Percentiles rank a stretch among this genome's conserved stretches.
Evolutionary conservation across 2,797 vertebrate genomes (phyloP).

Genomic region (Poecilia picta): DNA sequence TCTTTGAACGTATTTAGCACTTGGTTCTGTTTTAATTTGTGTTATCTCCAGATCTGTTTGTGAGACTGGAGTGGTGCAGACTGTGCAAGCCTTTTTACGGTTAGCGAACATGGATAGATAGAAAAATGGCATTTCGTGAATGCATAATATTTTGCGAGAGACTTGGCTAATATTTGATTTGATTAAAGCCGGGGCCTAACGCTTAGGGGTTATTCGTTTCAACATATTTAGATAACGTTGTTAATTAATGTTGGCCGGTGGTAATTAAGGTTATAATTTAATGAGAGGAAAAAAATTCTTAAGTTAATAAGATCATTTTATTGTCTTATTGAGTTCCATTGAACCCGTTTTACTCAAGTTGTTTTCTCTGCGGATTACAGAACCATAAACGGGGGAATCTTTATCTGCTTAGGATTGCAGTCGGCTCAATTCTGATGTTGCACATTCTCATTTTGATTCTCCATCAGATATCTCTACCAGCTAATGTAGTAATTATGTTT

Average conservation of each 20-base stretch:
- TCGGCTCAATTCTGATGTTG: constrained; percentile 11
- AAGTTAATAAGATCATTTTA: neutral
- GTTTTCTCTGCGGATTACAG: neutral
- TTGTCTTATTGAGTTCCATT: neutral
- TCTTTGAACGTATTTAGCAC: neutral
- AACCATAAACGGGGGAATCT: neutral
- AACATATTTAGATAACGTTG: neutral
- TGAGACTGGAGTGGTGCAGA: neutral
- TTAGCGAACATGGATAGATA: neutral
- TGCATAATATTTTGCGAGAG: neutral
- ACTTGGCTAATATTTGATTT: neutral
- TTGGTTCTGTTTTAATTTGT: neutral
- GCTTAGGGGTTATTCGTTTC: neutral
- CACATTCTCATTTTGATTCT: constrained; percentile 16
- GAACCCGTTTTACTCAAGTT: neutral
- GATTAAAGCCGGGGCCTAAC: neutral
- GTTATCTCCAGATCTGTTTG: neutral
- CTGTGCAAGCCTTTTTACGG: neutral
- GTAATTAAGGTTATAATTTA: neutral
- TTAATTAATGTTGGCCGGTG: neutral
- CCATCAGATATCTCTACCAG: constrained; percentile 3
- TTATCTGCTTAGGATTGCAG: neutral
- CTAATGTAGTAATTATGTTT: constrained; percentile 16
- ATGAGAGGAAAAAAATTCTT: neutral
- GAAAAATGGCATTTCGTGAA: neutral